Base-by-base conservation (phyloP, 2,113 vertebrate species). In the Cavia porcellus region DNA sequence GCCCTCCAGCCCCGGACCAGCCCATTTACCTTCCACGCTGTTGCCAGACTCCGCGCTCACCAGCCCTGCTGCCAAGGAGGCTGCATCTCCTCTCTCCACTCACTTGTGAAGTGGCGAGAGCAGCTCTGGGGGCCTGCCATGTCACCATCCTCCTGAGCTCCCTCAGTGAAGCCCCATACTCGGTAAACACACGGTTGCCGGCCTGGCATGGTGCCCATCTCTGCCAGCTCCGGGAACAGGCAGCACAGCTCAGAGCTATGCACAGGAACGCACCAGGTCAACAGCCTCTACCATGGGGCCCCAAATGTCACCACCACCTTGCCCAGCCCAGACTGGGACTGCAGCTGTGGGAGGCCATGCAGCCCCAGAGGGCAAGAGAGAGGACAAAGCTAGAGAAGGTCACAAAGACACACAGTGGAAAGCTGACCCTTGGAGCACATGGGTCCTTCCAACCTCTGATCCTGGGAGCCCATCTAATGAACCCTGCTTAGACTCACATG, bases 131-230 rank as follows among this genome's bases (percentile, higher is more conserved):
- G 84, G 20, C 17, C 45, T 80, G 0, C 32, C 95, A 57, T 42
- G 94, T 42, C 0, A 20, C 61, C 90, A 84, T 90, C 80, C 84
- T 97, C 66, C 68, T n/a, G 68, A 92, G 92, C 57, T 86, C 2
- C 85, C 66, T 95, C 81, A 66, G 92, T 95, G 90, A 10, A 14
- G 68, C 80, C 94, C 91, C 92, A 91, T 52, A 62, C 86, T 64
- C 80, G 83, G 87, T 80, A 97, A 97, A 97, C 62, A 97, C 4
- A 5, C 38, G 59, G 38, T 89, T 86, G 92, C 97, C 85, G n/a
- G 90, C 89, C 97, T 97, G 97, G 97, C 96, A 93, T 96, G 86
- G 64, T 1, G 42, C 93, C 92, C 57, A 68, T 24, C 50, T 42
- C 84, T 66, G 92, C 82, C 94, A 61, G 72, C 91, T 91, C 57